These are phyloP conservation scores for Xylophagus ater DNA, from an alignment of 2,888 invertebrate species.

Conservation along the genomic window DNA sequence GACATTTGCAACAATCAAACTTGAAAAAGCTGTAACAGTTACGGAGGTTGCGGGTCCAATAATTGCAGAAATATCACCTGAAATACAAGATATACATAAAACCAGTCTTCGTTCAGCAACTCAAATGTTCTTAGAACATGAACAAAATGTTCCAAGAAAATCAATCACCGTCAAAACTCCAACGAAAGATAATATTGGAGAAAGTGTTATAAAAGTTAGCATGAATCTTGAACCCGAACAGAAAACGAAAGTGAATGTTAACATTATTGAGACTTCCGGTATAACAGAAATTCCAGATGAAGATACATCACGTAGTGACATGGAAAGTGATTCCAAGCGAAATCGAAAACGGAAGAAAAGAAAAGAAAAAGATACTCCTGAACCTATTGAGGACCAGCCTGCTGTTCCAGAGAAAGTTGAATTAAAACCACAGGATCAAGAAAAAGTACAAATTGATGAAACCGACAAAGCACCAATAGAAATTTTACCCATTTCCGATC, in stretches of 20 bases:
- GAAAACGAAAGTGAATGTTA: constrained; percentile 31
- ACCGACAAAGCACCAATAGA: not conserved
- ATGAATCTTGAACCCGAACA: constrained; percentile 19
- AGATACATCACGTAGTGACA: constrained; percentile 33
- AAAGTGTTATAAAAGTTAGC: constrained; percentile 29
- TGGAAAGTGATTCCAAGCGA: constrained; percentile 43
- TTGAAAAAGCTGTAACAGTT: not conserved
- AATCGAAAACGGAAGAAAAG: constrained; percentile 56
- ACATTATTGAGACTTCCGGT: constrained; percentile 26
- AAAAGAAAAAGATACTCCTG: constrained; percentile 36
- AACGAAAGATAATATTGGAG: constrained; percentile 36
- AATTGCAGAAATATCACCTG: too few species aligned
- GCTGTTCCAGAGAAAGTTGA: constrained; percentile 32
- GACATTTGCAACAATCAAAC: not conserved
- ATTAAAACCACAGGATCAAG: constrained; percentile 35
- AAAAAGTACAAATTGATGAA: not conserved
- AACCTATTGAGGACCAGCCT: constrained; percentile 16
- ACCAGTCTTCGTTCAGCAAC: constrained; percentile 29
- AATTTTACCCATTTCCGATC: constrained; percentile 25
- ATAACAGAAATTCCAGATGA: constrained; percentile 17
- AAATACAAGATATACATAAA: not conserved
- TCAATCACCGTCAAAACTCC: constrained; percentile 31
- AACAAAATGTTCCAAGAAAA: constrained; percentile 27
- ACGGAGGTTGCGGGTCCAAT: not conserved
- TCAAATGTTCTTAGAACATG: constrained; percentile 33